phyloP scores from a whole-genome alignment of 1,140 invertebrate genomes.

The Tetramorium alpestre region DNA sequence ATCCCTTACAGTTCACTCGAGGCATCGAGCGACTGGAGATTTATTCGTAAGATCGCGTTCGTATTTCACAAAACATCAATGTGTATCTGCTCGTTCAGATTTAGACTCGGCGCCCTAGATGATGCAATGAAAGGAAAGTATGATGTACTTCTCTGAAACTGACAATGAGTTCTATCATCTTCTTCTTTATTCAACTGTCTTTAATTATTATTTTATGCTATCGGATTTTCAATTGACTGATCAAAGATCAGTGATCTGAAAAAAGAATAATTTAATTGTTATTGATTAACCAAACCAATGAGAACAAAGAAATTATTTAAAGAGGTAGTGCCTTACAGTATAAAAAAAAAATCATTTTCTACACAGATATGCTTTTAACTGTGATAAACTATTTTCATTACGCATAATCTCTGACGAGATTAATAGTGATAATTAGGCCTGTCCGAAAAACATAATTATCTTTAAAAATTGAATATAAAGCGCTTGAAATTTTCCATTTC shows the following conservation, averaged over 20 bases:
- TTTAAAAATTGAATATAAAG: neutral
- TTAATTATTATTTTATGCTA: neutral
- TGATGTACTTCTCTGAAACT: neutral
- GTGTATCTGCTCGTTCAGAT: neutral
- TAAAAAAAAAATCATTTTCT: conserved; percentile 48
- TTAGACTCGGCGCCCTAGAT: neutral
- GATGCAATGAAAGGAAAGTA: neutral
- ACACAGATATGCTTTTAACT: conserved; percentile 46
- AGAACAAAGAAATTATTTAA: conserved; percentile 10
- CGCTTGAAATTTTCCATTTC: neutral
- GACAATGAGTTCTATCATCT: neutral
- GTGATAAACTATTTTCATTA: conserved; percentile 59
- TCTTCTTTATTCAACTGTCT: neutral
- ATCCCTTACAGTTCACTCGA: conserved; percentile 16
- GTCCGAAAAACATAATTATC: neutral
- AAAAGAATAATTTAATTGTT: conserved; percentile 21
- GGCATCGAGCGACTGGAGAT: conserved; percentile 6
- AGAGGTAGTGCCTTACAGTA: conserved; percentile 42
- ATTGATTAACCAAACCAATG: conserved; percentile 34
- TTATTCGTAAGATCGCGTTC: conserved; percentile 13
- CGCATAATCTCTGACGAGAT: neutral
- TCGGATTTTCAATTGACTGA: neutral
- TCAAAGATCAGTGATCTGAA: neutral
- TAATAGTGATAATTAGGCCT: neutral
- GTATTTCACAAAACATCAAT: neutral